Percentiles rank a stretch among this genome's conserved stretches.
Evolutionary conservation across 1,140 invertebrate species (phyloP).

Genomic region (Drosophila orosa): DNA sequence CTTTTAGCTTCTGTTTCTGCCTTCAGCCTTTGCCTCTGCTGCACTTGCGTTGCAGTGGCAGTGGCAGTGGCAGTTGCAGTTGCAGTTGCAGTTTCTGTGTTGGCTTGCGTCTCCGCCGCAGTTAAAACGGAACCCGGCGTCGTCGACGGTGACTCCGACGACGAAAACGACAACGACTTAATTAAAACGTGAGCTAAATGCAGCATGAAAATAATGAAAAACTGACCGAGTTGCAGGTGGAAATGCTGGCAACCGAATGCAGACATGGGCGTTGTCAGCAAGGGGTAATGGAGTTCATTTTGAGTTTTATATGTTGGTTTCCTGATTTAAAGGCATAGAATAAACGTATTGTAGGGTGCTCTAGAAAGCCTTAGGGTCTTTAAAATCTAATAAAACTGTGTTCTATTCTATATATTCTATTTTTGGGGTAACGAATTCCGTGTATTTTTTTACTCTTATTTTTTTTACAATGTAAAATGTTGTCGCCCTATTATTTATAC

Average conservation of each 20-base stretch:
- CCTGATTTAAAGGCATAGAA: not conserved
- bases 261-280: slow-evolving; percentile 15
- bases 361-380: not conserved
- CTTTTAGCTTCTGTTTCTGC: slow-evolving; percentile 43
- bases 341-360: not conserved
- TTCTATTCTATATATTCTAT: no score
- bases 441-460: no score
- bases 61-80: slow-evolving; percentile 5
- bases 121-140: slow-evolving; percentile 44
- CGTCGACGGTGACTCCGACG: slow-evolving; percentile 35
- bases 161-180: slow-evolving; percentile 66
- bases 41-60: slow-evolving; percentile 8
- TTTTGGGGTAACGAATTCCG: no score
- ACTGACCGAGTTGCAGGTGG: slow-evolving; percentile 80
- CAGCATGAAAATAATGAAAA: slow-evolving; percentile 83
- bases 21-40: slow-evolving; percentile 8
- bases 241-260: slow-evolving; percentile 47
- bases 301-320: not conserved
- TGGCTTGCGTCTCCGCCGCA: slow-evolving; percentile 26
- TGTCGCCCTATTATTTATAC: no score
- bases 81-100: slow-evolving; percentile 28
- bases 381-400: no score
- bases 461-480: no score
- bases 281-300: not conserved
- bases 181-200: slow-evolving; percentile 83